phyloP scores from a whole-genome alignment of 1,140 invertebrate genomes.

The Drosophila rhopaloa region DNA sequence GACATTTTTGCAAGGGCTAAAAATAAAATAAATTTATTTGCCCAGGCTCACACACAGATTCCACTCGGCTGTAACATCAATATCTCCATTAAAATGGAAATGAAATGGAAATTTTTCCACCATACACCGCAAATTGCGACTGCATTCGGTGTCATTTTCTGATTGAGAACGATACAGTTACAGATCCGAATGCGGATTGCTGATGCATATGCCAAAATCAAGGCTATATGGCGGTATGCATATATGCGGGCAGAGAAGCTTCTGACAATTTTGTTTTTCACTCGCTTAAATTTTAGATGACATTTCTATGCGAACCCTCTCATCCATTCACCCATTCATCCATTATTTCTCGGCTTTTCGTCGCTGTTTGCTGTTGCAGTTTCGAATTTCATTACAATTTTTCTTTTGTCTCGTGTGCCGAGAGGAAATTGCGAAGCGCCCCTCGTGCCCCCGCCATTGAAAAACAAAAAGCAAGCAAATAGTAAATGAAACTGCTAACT shows the following conservation, averaged over 20 bases:
- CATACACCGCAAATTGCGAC: conserved; percentile 23
- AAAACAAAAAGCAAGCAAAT: conserved; percentile 39
- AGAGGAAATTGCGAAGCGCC: conserved; percentile 58
- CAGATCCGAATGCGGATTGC: conserved; percentile 18
- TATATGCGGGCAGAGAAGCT: conserved; percentile 9
- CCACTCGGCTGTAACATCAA: conserved; percentile 18
- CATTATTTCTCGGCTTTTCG: conserved; percentile 25
- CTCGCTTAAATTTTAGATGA: conserved; percentile 73
- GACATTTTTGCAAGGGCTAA: conserved; percentile 43
- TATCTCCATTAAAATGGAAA: conserved; percentile 54
- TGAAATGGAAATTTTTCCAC: conserved; percentile 39
- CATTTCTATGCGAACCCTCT: conserved; percentile 59
- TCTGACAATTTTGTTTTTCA: conserved; percentile 39
- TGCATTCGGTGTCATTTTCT: conserved; percentile 40
- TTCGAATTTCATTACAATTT: conserved; percentile 78
- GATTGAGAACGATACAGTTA: conserved; percentile 7
- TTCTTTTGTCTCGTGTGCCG: conserved; percentile 65
- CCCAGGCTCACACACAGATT: conserved; percentile 9
- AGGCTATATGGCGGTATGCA: conserved; percentile 44
- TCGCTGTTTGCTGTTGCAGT: conserved; percentile 61
- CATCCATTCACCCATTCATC: conserved; percentile 46
- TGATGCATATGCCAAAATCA: conserved; percentile 59
- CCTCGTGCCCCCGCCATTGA: not conserved
- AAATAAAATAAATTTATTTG: conserved; percentile 56
- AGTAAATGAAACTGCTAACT: conserved; percentile 65